Percentiles rank a stretch among this genome's conserved stretches.
These are phyloP conservation scores for Ctenoplectra terminalis DNA, from an alignment of 1,140 invertebrate species.

Conservation along the genomic window DNA sequence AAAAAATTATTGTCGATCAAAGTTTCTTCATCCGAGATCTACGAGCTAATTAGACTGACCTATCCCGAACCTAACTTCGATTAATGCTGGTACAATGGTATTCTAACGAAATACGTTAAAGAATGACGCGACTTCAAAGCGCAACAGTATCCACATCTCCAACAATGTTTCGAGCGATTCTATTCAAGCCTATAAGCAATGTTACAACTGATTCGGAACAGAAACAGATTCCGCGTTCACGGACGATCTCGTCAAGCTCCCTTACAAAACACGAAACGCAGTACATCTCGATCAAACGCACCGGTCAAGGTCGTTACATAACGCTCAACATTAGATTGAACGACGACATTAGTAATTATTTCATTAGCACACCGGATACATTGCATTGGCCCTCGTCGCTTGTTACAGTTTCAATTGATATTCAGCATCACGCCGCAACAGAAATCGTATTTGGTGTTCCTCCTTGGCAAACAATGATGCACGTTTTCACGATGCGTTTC, in stretches of 20 bases:
- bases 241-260: not conserved
- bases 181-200: no score
- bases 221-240: no score
- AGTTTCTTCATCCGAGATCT: no score
- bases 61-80: no score
- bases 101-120: not conserved
- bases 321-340: slow-evolving; percentile 41
- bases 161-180: no score
- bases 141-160: no score
- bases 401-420: slow-evolving; percentile 73
- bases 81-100: no score
- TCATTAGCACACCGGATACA: slow-evolving; percentile 72
- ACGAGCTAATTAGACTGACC: no score
- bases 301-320: slow-evolving; percentile 61
- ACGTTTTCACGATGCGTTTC: not conserved
- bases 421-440: slow-evolving; percentile 14
- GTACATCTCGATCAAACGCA: slow-evolving; percentile 7
- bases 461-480: slow-evolving; percentile 35
- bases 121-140: no score
- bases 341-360: slow-evolving; percentile 73
- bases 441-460: slow-evolving; percentile 32
- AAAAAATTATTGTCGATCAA: no score
- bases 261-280: slow-evolving; percentile 4
- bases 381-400: slow-evolving; percentile 62
- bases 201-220: no score